A percentile compares a stretch with the other conserved stretches of the same genome.
Evolutionary conservation across 1,140 invertebrate species (phyloP).

Genomic region (Hyles euphorbiae): DNA sequence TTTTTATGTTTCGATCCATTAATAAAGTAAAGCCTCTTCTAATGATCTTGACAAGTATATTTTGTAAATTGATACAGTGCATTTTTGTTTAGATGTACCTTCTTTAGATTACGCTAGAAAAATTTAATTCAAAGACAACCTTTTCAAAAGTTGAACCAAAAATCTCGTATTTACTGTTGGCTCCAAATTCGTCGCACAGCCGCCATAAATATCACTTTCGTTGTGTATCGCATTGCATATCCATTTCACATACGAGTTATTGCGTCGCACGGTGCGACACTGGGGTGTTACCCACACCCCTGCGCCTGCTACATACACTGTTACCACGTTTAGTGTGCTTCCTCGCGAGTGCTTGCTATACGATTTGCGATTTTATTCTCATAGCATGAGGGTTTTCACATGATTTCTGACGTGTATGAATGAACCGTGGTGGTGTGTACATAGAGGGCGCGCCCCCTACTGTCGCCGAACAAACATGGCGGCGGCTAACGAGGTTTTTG

Average conservation of each 20-base stretch:
- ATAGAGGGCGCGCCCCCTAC: constrained; percentile 67
- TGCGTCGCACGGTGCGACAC: constrained; percentile 64
- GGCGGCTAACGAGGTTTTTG: constrained; percentile 70
- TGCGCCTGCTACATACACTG: constrained; percentile 54
- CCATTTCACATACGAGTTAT: constrained; percentile 66
- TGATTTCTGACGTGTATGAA: constrained; percentile 7
- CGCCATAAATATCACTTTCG: constrained; percentile 49
- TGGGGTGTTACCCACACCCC: constrained; percentile 64
- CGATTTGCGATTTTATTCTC: constrained; percentile 29
- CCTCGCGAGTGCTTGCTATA: constrained; percentile 1
- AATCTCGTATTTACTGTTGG: not conserved
- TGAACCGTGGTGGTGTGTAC: constrained; percentile 45
- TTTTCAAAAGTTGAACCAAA: too few species aligned
- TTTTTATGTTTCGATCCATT: too few species aligned
- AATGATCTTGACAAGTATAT: too few species aligned
- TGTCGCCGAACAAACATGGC: constrained; percentile 69
- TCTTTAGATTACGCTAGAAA: too few species aligned
- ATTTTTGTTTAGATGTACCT: too few species aligned
- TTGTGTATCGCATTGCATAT: constrained; percentile 62
- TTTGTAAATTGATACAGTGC: too few species aligned
- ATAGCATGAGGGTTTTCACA: constrained; percentile 16
- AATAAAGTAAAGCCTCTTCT: too few species aligned
- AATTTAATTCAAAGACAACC: too few species aligned
- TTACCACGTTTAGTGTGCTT: constrained; percentile 31
- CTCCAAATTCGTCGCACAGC: constrained; percentile 12